These are phyloP conservation scores for Atrina japonica DNA, from an alignment of 2,888 invertebrate genomes.

Conservation along the genomic window DNA sequence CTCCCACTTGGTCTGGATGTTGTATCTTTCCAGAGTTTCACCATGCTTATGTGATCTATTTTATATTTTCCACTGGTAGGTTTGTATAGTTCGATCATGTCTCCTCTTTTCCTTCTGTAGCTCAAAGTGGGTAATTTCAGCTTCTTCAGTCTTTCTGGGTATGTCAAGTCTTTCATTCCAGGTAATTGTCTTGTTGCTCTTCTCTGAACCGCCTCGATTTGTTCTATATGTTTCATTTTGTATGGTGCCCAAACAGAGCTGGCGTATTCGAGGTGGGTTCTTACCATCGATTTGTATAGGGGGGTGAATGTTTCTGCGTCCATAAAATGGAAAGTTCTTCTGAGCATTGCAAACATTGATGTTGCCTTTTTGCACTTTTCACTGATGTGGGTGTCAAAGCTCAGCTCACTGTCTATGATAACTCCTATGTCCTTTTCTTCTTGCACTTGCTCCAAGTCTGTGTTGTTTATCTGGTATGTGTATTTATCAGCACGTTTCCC, in stretches of 20 bases:
- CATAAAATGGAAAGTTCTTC: conserved; percentile 22
- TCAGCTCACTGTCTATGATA: conserved; percentile 8
- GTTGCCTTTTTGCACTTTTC: conserved; percentile 33
- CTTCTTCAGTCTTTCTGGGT: conserved; percentile 24
- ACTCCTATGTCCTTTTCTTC: conserved; percentile 29
- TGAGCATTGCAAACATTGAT: conserved; percentile 12
- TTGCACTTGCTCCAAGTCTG: neutral
- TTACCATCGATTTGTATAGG: conserved; percentile 26
- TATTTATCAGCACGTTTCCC: no score
- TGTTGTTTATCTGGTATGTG: no score
- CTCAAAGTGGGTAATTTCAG: conserved; percentile 15
- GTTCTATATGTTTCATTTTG: conserved; percentile 22
- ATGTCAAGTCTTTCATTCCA: conserved; percentile 16
- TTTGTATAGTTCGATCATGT: conserved; percentile 37
- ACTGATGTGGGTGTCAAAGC: conserved; percentile 20
- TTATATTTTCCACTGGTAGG: conserved; percentile 16
- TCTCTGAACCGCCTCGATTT: conserved; percentile 33
- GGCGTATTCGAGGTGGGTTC: conserved; percentile 38
- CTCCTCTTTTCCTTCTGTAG: conserved; percentile 17
- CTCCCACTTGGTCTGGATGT: neutral
- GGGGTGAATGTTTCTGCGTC: conserved; percentile 23
- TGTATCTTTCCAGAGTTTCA: conserved; percentile 8
- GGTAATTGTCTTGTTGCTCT: conserved; percentile 34
- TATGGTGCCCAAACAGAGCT: conserved; percentile 27
- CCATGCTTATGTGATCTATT: neutral